Evolutionary conservation across 2,797 vertebrate genomes (phyloP).

Genomic region (Xerus rutilus): DNA sequence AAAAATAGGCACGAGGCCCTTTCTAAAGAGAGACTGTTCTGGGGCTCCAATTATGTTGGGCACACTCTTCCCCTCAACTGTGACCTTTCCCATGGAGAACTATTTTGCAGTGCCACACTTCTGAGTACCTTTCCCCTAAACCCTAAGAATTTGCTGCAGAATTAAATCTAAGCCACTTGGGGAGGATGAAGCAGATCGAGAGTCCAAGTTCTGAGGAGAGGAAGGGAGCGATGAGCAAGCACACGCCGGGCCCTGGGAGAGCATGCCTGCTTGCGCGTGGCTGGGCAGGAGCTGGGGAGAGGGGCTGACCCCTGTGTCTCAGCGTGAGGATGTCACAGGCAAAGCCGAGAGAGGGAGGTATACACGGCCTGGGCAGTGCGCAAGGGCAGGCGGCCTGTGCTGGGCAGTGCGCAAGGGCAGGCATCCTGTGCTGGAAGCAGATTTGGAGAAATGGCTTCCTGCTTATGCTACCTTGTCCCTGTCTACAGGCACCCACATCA

Average conservation of each 20-base stretch:
- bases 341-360: neutral
- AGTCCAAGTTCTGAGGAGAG: neutral
- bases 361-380: neutral
- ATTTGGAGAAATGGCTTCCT: neutral
- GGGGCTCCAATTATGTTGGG: neutral
- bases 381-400: neutral
- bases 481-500: neutral
- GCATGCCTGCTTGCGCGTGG: no score
- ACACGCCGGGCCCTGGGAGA: fast-evolving
- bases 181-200: neutral
- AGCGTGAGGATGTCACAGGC: neutral
- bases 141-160: neutral
- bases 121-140: neutral
- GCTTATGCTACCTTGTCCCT: neutral
- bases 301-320: neutral
- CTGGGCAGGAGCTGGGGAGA: neutral
- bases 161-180: neutral
- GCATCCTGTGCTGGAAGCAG: neutral
- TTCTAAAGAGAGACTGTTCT: neutral
- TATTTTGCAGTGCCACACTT: neutral
- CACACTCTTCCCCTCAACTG: neutral
- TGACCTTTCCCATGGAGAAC: neutral
- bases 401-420: neutral
- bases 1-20: neutral
- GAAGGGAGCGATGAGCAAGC: neutral